phyloP scores from a whole-genome alignment of 2,113 vertebrate species.

The Platysternon megacephalum region DNA sequence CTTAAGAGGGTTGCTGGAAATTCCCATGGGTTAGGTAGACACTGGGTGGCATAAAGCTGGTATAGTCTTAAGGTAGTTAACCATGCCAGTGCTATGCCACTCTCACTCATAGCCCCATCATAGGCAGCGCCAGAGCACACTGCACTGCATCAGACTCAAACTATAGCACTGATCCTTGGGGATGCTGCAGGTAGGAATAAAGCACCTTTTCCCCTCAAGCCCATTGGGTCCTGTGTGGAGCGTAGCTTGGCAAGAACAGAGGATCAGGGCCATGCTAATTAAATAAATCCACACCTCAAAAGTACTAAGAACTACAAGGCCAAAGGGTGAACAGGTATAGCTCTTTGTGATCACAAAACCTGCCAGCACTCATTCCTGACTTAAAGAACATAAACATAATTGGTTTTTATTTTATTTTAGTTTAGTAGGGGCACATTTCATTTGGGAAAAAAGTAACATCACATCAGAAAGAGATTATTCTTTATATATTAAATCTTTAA shows the following conservation, averaged over 20 bases:
- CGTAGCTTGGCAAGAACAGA: background rate
- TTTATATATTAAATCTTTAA: conserved; percentile 58
- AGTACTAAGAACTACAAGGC: background rate
- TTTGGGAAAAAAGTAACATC: background rate
- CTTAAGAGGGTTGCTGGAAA: background rate
- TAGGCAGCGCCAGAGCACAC: background rate
- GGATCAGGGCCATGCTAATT: background rate
- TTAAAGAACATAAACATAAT: conserved; percentile 3
- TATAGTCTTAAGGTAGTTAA: background rate
- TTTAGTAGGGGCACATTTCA: conserved; percentile 16
- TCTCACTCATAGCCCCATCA: background rate
- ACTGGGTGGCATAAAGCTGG: background rate
- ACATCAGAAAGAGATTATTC: conserved; percentile 17
- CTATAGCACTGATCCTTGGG: background rate
- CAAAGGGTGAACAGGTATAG: background rate
- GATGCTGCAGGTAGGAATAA: background rate
- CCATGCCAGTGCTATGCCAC: no score
- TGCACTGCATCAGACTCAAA: accelerated
- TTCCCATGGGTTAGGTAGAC: background rate
- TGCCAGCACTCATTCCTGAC: background rate
- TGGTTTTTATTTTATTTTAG: background rate
- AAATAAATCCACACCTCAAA: background rate
- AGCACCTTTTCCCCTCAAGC: background rate
- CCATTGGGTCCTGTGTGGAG: accelerated
- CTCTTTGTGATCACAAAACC: conserved; percentile 12